Base-by-base conservation (phyloP, 2,113 vertebrate species). In the Misgurnus mizolepis region DNA sequence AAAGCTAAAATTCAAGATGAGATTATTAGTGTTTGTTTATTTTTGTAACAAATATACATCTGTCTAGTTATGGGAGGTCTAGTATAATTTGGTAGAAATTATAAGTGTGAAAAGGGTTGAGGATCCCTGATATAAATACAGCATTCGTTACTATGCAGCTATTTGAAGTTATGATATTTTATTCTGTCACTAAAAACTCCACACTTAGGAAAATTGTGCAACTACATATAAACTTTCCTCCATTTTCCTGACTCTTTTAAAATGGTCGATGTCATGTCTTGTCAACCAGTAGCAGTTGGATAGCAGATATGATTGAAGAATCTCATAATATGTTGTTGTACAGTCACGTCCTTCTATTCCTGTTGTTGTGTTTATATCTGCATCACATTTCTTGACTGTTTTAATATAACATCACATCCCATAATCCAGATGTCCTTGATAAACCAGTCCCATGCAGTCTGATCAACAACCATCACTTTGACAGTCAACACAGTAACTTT, bases 211-310 rank as follows among this genome's bases (percentile, higher is more conserved):
- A 53, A 58, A 64, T 80, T 78, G 83, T 62, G 64, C 40, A 84
- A 84, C 50, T 39, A 55, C 18, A 53, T 11, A 81, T 18, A 53
- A 80, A 78, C 82, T 80, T 80, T 84, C 67, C 49, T 84, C 78
- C 55, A 78, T 80, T 80, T 84, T 61, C 82, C 78, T 80, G 73
- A 14, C 41, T 80, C 60, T 71, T 62, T 7, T 50, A 58, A 22
- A 67, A 53, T 53, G 12, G 50, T 14, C 6, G 22, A 68, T 5
- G 47, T 39, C 47, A 70, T 39, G 47, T 39, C 7, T 70, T 53
- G 9, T 49, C 27, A 75, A 27, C 47, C 43, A 76, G 58, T 34
- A 34, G 27, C 27, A 34, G 27, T 34, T 34, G 27, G 27, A 27
- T 56, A 47, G 55, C 70, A 11, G 40, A 45, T 4, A 45, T 45